Evolutionary conservation across 2,888 invertebrate species (phyloP), one percentile per base, ranked within the genome.

Genomic region (Boloria euphrosyne): DNA sequence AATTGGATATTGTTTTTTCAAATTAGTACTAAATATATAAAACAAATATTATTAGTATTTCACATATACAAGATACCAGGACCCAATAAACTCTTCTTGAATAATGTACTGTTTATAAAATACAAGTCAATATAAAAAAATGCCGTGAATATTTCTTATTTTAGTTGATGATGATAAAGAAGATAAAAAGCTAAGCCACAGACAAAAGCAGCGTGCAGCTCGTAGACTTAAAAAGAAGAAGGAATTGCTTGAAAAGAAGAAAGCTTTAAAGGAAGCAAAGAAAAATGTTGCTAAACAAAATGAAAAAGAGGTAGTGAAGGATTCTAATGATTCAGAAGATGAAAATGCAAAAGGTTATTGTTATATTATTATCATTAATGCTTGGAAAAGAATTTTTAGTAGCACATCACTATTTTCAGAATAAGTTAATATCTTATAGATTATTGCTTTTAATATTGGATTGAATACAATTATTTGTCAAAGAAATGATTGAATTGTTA

Each of bases 181-280:
- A 38, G 80, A 83, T 38, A 94, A 94, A 74, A 93, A 92, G 73
- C 80, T 96, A 16, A 95, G 95, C 70, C 96, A 95, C 76, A 93
- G 94, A 62, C 96, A 96, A 76, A 95, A 94, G 75, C 94, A 95
- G 79, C 92, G 96, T 57, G 93, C 93, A 13, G 93, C 91, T 6
- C 95, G 95, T 73, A 88, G 96, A 61, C 79, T 85, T 43, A 92
- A 93, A 67, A 94, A 93, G 76, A 93, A 93, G 76, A 80, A 85
- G 69, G 89, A 88, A 74, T 73, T 91, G 65, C 79, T 79, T 50
- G 92, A 93, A 74, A 90, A 89, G 75, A 86, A 77, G 67, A 92
- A 86, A 77, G 80, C 85, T 43, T 67, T 87, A 16, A 92, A 93
- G 73, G 76, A 80, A 71, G 86, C 89, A 0, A 90, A 90, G 74